phyloP scores from a whole-genome alignment of 2,888 invertebrate genomes.

The Ischnus inquisitorius region DNA sequence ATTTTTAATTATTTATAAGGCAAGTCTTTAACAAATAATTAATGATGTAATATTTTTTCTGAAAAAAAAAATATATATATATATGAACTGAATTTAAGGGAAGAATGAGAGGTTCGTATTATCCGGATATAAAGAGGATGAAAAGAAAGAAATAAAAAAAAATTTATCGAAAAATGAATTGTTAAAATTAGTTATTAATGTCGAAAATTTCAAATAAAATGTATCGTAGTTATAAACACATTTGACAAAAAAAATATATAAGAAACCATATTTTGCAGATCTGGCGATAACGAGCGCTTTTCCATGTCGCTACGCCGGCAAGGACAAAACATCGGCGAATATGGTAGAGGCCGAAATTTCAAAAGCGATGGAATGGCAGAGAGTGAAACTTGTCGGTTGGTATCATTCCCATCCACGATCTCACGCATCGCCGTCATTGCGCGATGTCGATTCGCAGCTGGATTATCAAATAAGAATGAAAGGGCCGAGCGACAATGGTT shows the following conservation, averaged over 20 bases:
- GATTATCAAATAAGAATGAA: conserved; percentile 98
- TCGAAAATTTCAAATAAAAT: not conserved
- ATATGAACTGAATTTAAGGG: too few relatives aligned
- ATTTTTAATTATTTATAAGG: too few relatives aligned
- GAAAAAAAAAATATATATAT: too few relatives aligned
- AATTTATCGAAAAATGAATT: too few relatives aligned
- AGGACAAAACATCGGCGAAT: conserved; percentile 91
- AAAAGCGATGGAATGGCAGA: conserved; percentile 92
- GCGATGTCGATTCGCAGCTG: conserved; percentile 96
- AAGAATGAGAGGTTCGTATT: too few relatives aligned
- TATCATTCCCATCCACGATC: conserved; percentile 97
- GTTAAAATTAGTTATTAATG: too few relatives aligned
- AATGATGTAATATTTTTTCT: too few relatives aligned
- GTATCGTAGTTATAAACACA: too few relatives aligned
- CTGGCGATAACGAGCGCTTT: conserved; percentile 95
- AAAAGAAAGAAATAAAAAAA: too few relatives aligned
- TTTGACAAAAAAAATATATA: too few relatives aligned
- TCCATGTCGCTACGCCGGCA: conserved; percentile 94
- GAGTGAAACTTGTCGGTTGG: conserved; percentile 95
- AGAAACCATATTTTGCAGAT: conserved; percentile 87
- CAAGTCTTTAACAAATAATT: too few relatives aligned
- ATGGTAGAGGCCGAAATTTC: conserved; percentile 94
- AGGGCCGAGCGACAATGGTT: conserved; percentile 95
- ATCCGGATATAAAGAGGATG: too few relatives aligned
- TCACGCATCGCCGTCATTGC: conserved; percentile 94